A percentile compares a stretch with the other conserved stretches of the same genome.
These are phyloP conservation scores for Sycophaga agraensis DNA, from an alignment of 1,140 invertebrate genomes.

Conservation along the genomic window DNA sequence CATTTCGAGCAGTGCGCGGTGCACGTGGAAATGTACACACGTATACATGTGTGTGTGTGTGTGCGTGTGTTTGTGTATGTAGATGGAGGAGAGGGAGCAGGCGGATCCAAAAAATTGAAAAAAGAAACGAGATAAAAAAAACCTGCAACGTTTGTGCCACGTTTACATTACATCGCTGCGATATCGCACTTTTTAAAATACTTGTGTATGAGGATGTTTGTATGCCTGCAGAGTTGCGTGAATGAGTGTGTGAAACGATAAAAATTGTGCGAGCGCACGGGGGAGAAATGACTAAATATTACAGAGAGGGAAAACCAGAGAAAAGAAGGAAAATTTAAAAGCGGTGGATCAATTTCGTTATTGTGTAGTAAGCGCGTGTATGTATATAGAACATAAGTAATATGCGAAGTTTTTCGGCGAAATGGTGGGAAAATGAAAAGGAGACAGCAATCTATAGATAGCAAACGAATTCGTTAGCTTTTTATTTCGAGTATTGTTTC, in stretches of 20 bases:
- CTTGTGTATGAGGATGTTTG: neutral
- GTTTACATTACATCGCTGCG: conserved; percentile 1
- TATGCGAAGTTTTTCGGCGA: conserved; percentile 8
- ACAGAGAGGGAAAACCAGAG: neutral
- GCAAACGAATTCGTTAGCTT: neutral
- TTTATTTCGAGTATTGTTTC: conserved; percentile 12
- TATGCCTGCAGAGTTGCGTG: neutral
- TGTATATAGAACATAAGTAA: conserved; percentile 12
- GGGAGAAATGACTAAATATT: neutral
- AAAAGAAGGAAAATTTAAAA: neutral
- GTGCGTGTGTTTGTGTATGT: too few relatives aligned
- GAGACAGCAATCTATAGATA: neutral
- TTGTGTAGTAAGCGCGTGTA: neutral
- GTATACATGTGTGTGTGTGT: too few relatives aligned
- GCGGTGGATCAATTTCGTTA: conserved; percentile 5
- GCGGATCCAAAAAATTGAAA: neutral
- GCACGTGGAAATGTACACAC: too few relatives aligned
- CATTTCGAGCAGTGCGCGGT: too few relatives aligned
- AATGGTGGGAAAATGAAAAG: neutral
- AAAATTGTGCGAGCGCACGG: neutral
- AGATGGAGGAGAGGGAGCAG: neutral
- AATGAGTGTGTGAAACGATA: neutral
- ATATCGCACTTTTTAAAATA: conserved; percentile 12
- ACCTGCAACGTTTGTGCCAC: conserved; percentile 16
- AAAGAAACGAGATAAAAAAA: neutral